Evolutionary conservation across 2,888 invertebrate genomes (phyloP), one percentile per base, ranked within the genome.

Genomic region (Griposia aprilina): DNA sequence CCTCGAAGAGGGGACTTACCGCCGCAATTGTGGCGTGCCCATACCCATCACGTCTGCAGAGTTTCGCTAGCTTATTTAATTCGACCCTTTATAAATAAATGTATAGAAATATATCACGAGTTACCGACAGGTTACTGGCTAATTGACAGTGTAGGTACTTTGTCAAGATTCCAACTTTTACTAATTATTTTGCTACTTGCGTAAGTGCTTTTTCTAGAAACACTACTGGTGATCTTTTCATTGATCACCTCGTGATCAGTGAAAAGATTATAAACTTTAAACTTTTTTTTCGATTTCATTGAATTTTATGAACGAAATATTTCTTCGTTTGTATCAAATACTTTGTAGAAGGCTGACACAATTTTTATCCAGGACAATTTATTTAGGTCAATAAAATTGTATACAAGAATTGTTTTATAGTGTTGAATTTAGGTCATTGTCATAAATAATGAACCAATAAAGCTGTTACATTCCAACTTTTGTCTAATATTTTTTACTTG

Each of bases 351-450:
- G 23, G n/a, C 78, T 66, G 78, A 55, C 66, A 52, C 20, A 63
- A 45, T 66, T 80, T 82, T 73, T 65, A 60, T 73, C 36, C 41
- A 76, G 60, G 4, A 48, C 30, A 78, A 63, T 74, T 62, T 75
- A 62, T 70, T 66, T 55, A 78, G 74, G 66, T 55, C 74, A 70
- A 20, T 52, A 59, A 70, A 50, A n/a, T 59, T 55, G 30, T 63
- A 36, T 57, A 41, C 2, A 48, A 50, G 30, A 74, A 68, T 50
- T 67, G 59, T 78, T 52, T 78, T 60, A 62, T 55, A 78, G 52
- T 60, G 59, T 63, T 26, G 3, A 30, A 76, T 68, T 76, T 30
- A 84, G 80, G 73, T 80, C 85, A 78, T 70, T 80, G 84, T 67
- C 68, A 68, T 15, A 4, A 55, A 68, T 15, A 4, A 55, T 41